These are phyloP conservation scores for Telmatherina bonti DNA, from an alignment of 2,797 vertebrate species.

Conservation along the genomic window DNA sequence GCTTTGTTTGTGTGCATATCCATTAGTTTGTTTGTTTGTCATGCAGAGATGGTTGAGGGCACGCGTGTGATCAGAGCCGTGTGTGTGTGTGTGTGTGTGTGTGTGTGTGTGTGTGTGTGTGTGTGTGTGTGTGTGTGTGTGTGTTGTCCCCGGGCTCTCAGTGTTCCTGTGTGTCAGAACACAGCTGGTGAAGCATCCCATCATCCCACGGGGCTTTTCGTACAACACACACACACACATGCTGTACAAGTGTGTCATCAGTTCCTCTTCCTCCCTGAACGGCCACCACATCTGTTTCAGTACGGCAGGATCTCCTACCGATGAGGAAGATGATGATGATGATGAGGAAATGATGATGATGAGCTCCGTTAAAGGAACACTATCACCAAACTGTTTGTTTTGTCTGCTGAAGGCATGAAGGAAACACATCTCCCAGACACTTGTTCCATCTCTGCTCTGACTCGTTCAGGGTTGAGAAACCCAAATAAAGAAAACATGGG, in stretches of 20 bases:
- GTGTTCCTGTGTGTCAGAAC: conserved; percentile 78
- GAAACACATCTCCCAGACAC: too few species aligned
- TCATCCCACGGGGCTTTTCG: conserved; percentile 61
- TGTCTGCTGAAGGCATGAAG: too few species aligned
- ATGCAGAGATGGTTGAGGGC: conserved; percentile 25
- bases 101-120: too few species aligned
- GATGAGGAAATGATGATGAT: too few species aligned
- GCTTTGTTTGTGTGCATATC: conserved; percentile 51
- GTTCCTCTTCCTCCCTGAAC: conserved; percentile 42
- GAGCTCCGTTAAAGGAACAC: too few species aligned
- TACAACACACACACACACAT: conserved; percentile 49
- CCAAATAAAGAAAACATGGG: too few species aligned
- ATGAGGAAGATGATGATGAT: neutral
- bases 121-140: too few species aligned
- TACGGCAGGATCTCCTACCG: conserved; percentile 21
- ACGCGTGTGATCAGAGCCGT: conserved; percentile 32
- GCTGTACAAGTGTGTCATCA: conserved; percentile 12
- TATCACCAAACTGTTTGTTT: too few species aligned
- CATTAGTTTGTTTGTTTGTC: conserved; percentile 57
- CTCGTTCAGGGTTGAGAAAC: too few species aligned
- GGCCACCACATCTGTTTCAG: conserved; percentile 55
- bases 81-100: conserved; percentile 29
- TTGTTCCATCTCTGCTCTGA: too few species aligned
- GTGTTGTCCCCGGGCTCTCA: conserved; percentile 65
- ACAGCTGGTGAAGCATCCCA: conserved; percentile 79